Conservation (phyloP, 2,888 invertebrate species). For the Rhaphigaster nebulosa region DNA sequence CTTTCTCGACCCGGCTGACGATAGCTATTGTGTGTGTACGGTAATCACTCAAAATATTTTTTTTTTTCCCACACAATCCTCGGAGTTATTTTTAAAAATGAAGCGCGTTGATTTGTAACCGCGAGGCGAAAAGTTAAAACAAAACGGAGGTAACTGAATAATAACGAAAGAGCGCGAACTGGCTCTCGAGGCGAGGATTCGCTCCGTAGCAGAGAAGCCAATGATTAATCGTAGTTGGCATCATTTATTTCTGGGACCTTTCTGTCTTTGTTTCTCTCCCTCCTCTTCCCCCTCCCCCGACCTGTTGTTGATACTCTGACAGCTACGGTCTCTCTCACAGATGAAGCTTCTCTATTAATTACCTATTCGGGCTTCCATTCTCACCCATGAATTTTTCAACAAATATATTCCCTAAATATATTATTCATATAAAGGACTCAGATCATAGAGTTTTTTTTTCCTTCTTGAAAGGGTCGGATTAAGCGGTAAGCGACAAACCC, state of each 20-base stretch:
- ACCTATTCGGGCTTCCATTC: slow-evolving; percentile 5
- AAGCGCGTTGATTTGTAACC: neutral
- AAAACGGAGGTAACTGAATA: neutral
- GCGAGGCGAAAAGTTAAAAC: neutral
- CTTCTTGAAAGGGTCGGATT: too few species aligned
- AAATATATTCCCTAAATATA: too few species aligned
- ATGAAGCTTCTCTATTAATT: neutral
- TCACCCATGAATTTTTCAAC: neutral
- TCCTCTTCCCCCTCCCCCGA: too few species aligned
- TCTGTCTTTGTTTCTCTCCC: slow-evolving; percentile 17
- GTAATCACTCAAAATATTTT: too few species aligned
- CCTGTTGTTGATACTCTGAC: neutral
- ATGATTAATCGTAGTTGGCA: neutral
- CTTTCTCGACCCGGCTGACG: too few species aligned
- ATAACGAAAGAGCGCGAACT: neutral
- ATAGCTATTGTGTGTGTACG: too few species aligned
- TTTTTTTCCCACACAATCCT: neutral
- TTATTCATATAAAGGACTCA: too few species aligned
- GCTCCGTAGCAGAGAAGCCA: neutral
- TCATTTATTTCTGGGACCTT: slow-evolving; percentile 21
- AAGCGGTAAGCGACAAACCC: too few species aligned
- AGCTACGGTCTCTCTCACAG: neutral
- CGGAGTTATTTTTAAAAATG: neutral
- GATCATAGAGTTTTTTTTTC: too few species aligned
- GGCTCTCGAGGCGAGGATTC: neutral